Percentiles rank a stretch among this genome's conserved stretches.
phyloP scores from a whole-genome alignment of 1,140 invertebrate species.

The Magallana ariakensis region DNA sequence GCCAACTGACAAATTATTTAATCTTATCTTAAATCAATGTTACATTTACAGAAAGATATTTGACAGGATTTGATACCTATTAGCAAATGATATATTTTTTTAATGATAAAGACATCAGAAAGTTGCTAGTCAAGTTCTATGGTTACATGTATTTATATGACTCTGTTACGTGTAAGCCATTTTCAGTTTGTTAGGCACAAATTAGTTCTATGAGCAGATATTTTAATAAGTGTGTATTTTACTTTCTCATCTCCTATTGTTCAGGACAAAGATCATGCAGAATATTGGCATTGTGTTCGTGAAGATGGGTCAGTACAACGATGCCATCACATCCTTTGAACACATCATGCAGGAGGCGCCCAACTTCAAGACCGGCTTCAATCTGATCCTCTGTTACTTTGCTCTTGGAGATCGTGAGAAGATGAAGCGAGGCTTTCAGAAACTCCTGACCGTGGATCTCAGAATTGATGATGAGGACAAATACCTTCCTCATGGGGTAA shows the following conservation, averaged over 20 bases:
- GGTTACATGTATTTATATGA: too few species aligned
- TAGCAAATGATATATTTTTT: too few species aligned
- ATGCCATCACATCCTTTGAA: constrained; percentile 97
- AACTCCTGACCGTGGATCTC: constrained; percentile 92
- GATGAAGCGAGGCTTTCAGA: constrained; percentile 95
- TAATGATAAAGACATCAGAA: too few species aligned
- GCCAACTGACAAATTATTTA: too few species aligned
- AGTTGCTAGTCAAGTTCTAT: too few species aligned
- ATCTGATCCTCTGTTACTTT: constrained; percentile 95
- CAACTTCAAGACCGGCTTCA: constrained; percentile 92
- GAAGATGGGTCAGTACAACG: constrained; percentile 96
- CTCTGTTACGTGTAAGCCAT: too few species aligned
- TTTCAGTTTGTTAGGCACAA: too few species aligned
- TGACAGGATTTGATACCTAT: too few species aligned
- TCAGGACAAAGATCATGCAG: constrained; percentile 97
- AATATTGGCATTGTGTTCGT: constrained; percentile 98
- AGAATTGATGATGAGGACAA: constrained; percentile 92
- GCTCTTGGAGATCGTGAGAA: constrained; percentile 95
- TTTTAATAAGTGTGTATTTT: too few species aligned
- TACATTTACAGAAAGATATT: too few species aligned
- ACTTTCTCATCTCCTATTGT: not conserved
- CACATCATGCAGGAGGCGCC: constrained; percentile 98
- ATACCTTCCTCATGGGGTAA: constrained; percentile 82
- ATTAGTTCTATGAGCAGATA: too few species aligned
- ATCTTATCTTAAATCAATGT: too few species aligned